phyloP scores from a whole-genome alignment of 2,888 invertebrate species.

The Boloria selene region DNA sequence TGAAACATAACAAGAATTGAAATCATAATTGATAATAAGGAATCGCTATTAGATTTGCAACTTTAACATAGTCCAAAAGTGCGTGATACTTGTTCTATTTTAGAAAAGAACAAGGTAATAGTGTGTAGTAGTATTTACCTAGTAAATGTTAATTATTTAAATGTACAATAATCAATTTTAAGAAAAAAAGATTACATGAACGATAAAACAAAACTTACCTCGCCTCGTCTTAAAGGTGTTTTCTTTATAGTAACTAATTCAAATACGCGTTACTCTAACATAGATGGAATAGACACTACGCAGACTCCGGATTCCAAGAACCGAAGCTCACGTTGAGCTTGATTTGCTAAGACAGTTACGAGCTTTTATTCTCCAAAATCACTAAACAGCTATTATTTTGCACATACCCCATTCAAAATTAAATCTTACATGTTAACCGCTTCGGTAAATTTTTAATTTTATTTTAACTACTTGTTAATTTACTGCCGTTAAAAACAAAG shows the following conservation, averaged over 20 bases:
- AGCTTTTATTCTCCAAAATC: constrained; percentile 43
- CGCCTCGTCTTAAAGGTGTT: too few relatives aligned
- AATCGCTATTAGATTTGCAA: too few relatives aligned
- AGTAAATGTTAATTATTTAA: too few relatives aligned
- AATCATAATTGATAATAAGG: too few relatives aligned
- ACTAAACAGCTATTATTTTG: constrained; percentile 40
- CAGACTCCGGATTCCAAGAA: constrained; percentile 53
- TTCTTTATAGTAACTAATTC: constrained; percentile 32
- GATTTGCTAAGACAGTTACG: constrained; percentile 51
- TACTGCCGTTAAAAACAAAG: constrained; percentile 37
- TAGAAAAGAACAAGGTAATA: too few relatives aligned
- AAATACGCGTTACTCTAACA: constrained; percentile 34
- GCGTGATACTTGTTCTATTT: too few relatives aligned
- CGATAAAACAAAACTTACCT: too few relatives aligned
- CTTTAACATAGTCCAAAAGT: too few relatives aligned
- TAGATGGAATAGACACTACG: constrained; percentile 48
- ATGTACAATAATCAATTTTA: too few relatives aligned
- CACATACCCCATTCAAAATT: constrained; percentile 18
- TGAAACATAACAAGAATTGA: too few relatives aligned
- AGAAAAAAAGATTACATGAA: too few relatives aligned
- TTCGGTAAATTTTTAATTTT: constrained; percentile 19
- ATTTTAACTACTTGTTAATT: constrained; percentile 25
- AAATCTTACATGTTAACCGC: constrained; percentile 18
- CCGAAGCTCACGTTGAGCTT: constrained; percentile 40
- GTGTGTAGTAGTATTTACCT: too few relatives aligned